Evolutionary conservation across 2,797 vertebrate genomes (phyloP).

Genomic region (Phrynocephalus guinanensis): DNA sequence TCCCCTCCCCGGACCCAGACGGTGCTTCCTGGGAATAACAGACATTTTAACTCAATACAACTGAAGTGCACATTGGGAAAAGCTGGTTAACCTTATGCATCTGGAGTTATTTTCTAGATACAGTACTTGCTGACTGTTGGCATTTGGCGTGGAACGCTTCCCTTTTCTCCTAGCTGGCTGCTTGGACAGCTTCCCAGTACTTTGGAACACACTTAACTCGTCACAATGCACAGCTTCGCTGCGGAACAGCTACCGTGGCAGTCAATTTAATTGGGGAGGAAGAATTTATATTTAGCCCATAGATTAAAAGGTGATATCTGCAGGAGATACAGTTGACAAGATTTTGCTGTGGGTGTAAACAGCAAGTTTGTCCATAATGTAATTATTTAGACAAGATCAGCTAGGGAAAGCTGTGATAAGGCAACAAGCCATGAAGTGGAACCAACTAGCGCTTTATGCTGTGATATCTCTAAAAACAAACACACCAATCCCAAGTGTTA

Average conservation of each 20-base stretch:
- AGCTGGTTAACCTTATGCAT: constrained; percentile 16
- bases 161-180: constrained; percentile 43
- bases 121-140: constrained; percentile 23
- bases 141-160: constrained; percentile 41
- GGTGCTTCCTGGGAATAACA: background rate
- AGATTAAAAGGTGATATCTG: constrained; percentile 46
- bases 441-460: background rate
- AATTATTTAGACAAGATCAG: constrained; percentile 49
- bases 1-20: background rate
- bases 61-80: background rate
- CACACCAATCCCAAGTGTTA: background rate
- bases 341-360: constrained; percentile 38
- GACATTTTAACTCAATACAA: background rate
- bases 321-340: constrained; percentile 39
- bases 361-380: constrained; percentile 40
- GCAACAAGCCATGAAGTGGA: constrained; percentile 1
- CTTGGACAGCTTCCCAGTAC: constrained; percentile 54
- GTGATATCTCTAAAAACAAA: background rate
- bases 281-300: constrained; percentile 34
- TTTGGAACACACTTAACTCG: constrained; percentile 43
- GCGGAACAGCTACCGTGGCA: background rate
- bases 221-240: constrained; percentile 39
- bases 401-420: background rate
- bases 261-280: constrained; percentile 43
- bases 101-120: constrained; percentile 46